phyloP scores from a whole-genome alignment of 2,888 invertebrate genomes.

The Escarpia spicata region DNA sequence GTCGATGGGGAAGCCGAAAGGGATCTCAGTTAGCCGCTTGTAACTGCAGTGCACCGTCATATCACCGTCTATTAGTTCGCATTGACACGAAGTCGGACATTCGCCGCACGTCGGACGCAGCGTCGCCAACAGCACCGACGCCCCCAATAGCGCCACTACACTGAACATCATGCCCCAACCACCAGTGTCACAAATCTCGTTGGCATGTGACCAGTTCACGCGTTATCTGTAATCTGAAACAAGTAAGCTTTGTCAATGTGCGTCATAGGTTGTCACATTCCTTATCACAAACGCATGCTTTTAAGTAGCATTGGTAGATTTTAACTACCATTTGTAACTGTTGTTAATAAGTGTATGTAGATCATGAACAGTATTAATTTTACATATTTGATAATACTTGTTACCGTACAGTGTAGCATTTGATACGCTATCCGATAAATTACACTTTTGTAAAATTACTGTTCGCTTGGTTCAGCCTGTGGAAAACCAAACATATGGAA shows the following conservation, averaged over 20 bases:
- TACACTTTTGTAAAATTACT: too few relatives aligned
- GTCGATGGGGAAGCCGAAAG: conserved; percentile 32
- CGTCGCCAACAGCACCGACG: neutral
- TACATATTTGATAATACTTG: too few relatives aligned
- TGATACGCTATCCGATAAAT: too few relatives aligned
- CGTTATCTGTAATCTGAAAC: neutral
- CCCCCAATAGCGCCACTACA: neutral
- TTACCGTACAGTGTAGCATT: too few relatives aligned
- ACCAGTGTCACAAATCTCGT: neutral
- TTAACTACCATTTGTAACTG: neutral
- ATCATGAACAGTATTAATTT: too few relatives aligned
- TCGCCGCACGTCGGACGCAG: neutral
- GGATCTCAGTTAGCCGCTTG: neutral
- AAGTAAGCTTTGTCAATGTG: neutral
- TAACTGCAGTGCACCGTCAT: neutral
- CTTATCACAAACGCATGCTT: neutral
- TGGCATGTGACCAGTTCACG: neutral
- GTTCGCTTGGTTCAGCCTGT: too few relatives aligned
- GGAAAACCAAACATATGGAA: too few relatives aligned
- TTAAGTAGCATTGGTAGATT: neutral
- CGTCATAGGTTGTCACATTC: neutral
- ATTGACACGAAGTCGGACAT: neutral
- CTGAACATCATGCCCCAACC: neutral
- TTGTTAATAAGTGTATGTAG: neutral
- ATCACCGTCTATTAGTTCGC: neutral